Base-by-base conservation (phyloP, 2,888 invertebrate genomes). In the Yponomeuta malinellus region DNA sequence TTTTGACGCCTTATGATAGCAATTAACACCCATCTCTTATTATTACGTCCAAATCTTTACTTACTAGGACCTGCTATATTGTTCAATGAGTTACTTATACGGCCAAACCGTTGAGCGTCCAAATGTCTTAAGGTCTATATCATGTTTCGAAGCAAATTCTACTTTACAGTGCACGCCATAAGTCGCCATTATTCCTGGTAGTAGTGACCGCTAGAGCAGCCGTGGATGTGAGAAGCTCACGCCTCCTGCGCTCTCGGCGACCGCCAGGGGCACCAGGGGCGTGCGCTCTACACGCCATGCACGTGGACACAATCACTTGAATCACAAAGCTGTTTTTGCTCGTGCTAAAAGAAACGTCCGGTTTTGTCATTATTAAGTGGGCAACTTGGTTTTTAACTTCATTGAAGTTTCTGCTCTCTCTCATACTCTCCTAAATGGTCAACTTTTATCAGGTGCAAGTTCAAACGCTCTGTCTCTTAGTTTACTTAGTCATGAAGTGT, bases 1-100 rank as follows among this genome's bases (percentile, higher is more conserved):
- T 89, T 33, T 89, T 88, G 87, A 88, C 88, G 87, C 89, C 87
- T 87, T 86, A 86, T 88, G 87, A 85, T 87, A 87, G 88, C 90
- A 92, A 92, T 91, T 91, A 90, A 86, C 91, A 89, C 90, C 90
- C 90, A 88, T 88, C 87, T 86, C 87, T 86, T 88, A 87, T 88
- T 88, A 88, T 87, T 88, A 87, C 85, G 78, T 80, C 82, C 82
- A 85, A 87, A 88, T 86, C 87, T 86, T 85, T 85, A 82, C 85
- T 86, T 88, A 86, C 82, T 84, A 83, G 82, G 67, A 84, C 82
- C 80, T 77, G 79, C 83, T 84, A 86, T 85, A 85, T 81, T 78
- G 79, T 82, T 77, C 86, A 84, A 87, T 87, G 84, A 84, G 83
- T 81, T 81, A 79, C 80, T 80, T 75, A 75, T 74, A 76, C 73